Percentiles rank a stretch among this genome's conserved stretches.
Evolutionary conservation across 92 coral and sea anemone genomes (phyloP).

Genomic region (Parazoanthus atlanticus): DNA sequence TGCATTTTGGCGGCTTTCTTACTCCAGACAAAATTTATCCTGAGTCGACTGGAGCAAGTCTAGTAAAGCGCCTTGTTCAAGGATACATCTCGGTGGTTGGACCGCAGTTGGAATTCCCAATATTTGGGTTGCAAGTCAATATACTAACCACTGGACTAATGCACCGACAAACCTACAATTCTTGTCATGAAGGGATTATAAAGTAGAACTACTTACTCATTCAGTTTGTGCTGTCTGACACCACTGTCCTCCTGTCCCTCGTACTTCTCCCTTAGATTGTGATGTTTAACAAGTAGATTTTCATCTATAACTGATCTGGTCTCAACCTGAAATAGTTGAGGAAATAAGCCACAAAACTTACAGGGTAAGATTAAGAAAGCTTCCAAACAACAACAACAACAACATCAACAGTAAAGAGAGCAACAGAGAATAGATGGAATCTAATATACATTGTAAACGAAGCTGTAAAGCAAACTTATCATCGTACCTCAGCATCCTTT

Average conservation of each 20-base stretch:
- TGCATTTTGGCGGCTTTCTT: neutral
- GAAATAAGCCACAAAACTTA: neutral
- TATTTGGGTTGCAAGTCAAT: neutral
- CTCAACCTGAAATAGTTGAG: slow-evolving; percentile 46
- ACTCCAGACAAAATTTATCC: no score
- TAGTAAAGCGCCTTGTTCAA: no score
- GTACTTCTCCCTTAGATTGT: slow-evolving; percentile 62
- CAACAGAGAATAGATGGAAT: no score
- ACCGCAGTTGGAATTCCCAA: no score
- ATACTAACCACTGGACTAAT: neutral
- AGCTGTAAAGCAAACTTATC: neutral
- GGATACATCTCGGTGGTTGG: no score
- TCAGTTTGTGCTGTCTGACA: slow-evolving; percentile 46
- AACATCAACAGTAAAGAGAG: no score
- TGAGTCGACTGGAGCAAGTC: no score
- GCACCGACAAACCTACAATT: neutral
- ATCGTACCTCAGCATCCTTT: slow-evolving; percentile 18
- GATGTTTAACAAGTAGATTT: slow-evolving; percentile 47
- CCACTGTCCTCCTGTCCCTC: slow-evolving; percentile 47
- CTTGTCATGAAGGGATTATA: neutral
- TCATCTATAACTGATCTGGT: slow-evolving; percentile 49
- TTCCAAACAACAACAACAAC: no score
- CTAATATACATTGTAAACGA: no score
- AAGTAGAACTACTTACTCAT: slow-evolving; percentile 57
- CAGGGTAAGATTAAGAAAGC: neutral